A percentile compares a stretch with the other conserved stretches of the same genome.
These are phyloP conservation scores for Rhabdomys pumilio DNA, from an alignment of 2,797 vertebrate species.

Conservation along the genomic window DNA sequence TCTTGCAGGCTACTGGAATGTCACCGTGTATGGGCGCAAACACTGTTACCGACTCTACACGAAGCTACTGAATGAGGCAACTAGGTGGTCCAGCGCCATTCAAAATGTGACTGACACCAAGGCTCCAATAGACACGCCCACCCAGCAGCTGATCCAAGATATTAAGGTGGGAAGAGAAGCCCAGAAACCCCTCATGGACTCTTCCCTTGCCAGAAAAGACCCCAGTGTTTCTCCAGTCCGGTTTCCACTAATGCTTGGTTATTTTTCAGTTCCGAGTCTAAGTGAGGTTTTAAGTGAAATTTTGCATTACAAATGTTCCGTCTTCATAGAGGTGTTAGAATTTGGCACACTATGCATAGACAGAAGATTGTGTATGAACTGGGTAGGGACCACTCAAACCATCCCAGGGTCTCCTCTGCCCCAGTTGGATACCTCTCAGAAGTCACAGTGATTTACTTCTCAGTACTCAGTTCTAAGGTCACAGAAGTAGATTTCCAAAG, in stretches of 20 bases:
- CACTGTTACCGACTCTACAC: slow-evolving; percentile 97
- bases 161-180: slow-evolving; percentile 93
- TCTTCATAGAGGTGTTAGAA: background rate
- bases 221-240: fast-evolving
- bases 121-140: slow-evolving; percentile 97
- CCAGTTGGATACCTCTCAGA: background rate
- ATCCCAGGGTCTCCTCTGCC: background rate
- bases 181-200: fast-evolving
- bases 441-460: background rate
- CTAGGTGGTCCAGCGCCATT: slow-evolving; percentile 95
- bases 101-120: slow-evolving; percentile 98
- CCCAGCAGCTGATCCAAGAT: slow-evolving; percentile 97
- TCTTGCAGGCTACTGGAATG: slow-evolving; percentile 95
- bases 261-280: background rate
- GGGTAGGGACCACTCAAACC: too few relatives aligned
- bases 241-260: fast-evolving
- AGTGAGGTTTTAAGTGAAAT: background rate
- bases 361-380: background rate
- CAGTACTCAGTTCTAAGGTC: background rate
- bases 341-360: background rate
- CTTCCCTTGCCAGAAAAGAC: fast-evolving
- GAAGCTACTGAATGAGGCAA: slow-evolving; percentile 96
- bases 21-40: slow-evolving; percentile 95
- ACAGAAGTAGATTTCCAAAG: fast-evolving
- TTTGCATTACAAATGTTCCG: background rate